Conservation (phyloP, 2,113 vertebrate genomes). For the Brachirus orientalis region DNA sequence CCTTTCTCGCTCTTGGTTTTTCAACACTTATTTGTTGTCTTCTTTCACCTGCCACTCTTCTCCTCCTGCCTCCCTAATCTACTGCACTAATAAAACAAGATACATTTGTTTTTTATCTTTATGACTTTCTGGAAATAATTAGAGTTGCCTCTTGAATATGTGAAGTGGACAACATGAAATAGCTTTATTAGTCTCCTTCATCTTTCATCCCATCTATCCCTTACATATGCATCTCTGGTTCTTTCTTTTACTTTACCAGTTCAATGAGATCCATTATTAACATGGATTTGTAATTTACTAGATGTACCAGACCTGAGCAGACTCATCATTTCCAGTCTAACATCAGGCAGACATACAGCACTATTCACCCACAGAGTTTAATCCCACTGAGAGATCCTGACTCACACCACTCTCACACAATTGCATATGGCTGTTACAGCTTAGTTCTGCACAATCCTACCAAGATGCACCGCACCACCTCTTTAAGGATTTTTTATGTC, state of each 20-base stretch:
- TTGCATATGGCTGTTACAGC: conserved; percentile 51
- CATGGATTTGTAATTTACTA: conserved; percentile 1
- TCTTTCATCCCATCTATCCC: conserved; percentile 22
- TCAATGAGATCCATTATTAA: background rate
- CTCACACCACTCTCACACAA: too few species aligned
- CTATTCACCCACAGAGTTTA: conserved; percentile 85
- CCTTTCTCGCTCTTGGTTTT: conserved; percentile 12
- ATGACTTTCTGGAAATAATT: conserved; percentile 69
- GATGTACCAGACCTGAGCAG: background rate
- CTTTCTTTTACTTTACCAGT: conserved; percentile 2
- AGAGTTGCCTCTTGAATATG: conserved; percentile 49
- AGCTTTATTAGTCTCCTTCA: conserved; percentile 34
- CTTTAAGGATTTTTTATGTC: too few species aligned
- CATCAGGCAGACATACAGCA: conserved; percentile 82
- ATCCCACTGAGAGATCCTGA: too few species aligned
- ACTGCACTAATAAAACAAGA: conserved; percentile 50
- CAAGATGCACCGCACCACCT: too few species aligned
- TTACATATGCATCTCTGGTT: conserved; percentile 25
- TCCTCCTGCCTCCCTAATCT: conserved; percentile 27
- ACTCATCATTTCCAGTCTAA: conserved; percentile 63
- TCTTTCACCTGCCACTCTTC: conserved; percentile 19
- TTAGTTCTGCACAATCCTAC: conserved; percentile 47
- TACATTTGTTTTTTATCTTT: conserved; percentile 62
- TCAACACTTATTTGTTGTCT: conserved; percentile 58
- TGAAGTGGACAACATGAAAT: conserved; percentile 66